Evolutionary conservation across 2,113 vertebrate species (phyloP).

Genomic region (Montifringilla adamsi): DNA sequence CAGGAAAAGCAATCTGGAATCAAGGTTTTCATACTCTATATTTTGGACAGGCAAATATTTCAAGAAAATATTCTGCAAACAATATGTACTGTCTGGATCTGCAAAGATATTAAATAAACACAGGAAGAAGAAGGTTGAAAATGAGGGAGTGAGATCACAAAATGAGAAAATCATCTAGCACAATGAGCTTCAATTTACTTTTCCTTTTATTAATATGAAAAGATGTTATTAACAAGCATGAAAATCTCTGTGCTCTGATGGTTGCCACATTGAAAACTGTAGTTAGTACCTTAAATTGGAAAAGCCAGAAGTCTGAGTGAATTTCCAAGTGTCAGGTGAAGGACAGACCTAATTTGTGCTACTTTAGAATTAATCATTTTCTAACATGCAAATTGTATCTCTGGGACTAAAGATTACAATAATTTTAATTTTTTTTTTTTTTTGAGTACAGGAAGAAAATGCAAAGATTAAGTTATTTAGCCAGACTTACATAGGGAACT

Average conservation of each 20-base stretch:
- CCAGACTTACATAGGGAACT: neutral
- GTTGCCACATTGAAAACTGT: neutral
- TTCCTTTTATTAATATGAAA: neutral
- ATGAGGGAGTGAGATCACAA: neutral
- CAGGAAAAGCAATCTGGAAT: neutral
- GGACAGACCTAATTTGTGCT: neutral
- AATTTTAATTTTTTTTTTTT: neutral
- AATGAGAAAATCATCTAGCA: constrained; percentile 8
- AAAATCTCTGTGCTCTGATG: neutral
- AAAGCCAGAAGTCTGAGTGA: neutral
- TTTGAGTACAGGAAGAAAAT: neutral
- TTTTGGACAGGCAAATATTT: neutral
- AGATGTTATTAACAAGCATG: neutral
- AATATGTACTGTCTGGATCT: neutral
- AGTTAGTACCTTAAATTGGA: neutral
- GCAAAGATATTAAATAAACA: neutral
- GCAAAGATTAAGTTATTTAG: neutral
- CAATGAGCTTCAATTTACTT: constrained; percentile 15
- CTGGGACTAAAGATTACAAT: neutral
- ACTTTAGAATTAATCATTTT: neutral
- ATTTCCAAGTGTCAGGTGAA: neutral
- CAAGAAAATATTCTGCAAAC: neutral
- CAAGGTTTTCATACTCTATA: neutral
- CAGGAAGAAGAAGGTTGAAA: neutral
- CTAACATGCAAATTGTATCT: neutral